These are phyloP conservation scores for Embidobia sp. DNA, from an alignment of 2,888 invertebrate genomes.

Conservation along the genomic window DNA sequence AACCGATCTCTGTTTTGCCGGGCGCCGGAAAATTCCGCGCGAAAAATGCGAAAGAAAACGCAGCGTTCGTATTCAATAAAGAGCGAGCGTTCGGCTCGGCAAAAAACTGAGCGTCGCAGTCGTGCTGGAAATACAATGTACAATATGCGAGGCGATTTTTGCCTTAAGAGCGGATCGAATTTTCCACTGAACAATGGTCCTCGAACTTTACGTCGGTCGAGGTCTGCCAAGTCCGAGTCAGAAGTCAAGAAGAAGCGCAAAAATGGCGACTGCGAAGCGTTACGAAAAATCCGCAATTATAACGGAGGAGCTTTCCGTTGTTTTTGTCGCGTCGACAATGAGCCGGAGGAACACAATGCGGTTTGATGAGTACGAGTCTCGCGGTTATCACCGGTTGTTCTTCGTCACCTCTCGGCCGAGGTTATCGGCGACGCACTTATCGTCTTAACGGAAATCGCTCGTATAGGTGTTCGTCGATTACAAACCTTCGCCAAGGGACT, in stretches of 20 bases:
- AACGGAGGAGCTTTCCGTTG: constrained; percentile 63
- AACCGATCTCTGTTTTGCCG: neutral
- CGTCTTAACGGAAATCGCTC: constrained; percentile 44
- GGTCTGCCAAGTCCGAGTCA: constrained; percentile 59
- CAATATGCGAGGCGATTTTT: too few relatives aligned
- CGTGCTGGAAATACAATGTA: too few relatives aligned
- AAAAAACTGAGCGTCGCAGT: too few relatives aligned
- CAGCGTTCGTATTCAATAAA: too few relatives aligned
- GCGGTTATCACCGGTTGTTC: constrained; percentile 60
- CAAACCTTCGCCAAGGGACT: constrained; percentile 30
- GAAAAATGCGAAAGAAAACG: too few relatives aligned
- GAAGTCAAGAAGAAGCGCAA: constrained; percentile 57
- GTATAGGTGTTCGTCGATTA: constrained; percentile 52
- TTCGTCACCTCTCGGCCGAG: constrained; percentile 46
- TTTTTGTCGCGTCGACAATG: constrained; percentile 62
- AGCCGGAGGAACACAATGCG: constrained; percentile 53
- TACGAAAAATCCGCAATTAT: constrained; percentile 58
- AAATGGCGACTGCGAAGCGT: constrained; percentile 28
- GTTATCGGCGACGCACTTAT: constrained; percentile 51
- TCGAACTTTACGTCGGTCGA: constrained; percentile 61
- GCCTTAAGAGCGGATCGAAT: neutral
- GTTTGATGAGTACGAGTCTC: constrained; percentile 48
- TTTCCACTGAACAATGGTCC: constrained; percentile 53
- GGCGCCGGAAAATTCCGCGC: neutral
- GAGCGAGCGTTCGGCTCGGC: too few relatives aligned